A percentile compares a stretch with the other conserved stretches of the same genome.
Evolutionary conservation across 92 coral and sea anemone species (phyloP).

Genomic region (Bergia sp.): DNA sequence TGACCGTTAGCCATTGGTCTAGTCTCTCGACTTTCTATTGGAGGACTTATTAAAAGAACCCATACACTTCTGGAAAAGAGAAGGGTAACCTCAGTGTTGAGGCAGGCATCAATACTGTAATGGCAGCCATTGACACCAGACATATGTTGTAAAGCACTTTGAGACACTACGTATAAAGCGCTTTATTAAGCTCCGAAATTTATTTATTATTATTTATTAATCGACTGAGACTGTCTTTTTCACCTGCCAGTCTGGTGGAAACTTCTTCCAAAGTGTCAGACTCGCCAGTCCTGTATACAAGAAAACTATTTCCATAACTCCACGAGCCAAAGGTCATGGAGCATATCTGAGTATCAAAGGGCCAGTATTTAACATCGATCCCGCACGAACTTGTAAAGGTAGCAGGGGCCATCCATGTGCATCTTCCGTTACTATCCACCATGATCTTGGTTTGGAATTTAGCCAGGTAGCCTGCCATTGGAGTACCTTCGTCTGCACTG

Average conservation of each 20-base stretch:
- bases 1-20: too few relatives aligned
- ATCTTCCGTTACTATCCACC: conserved; percentile 66
- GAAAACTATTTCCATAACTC: conserved; percentile 68
- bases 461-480: conserved; percentile 77
- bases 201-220: too few relatives aligned
- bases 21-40: too few relatives aligned
- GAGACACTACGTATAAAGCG: too few relatives aligned
- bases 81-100: too few relatives aligned
- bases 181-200: too few relatives aligned
- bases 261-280: conserved; percentile 21
- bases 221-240: background rate
- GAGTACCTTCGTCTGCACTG: conserved; percentile 73
- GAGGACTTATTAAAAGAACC: too few relatives aligned
- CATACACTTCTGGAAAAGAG: too few relatives aligned
- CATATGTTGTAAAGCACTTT: too few relatives aligned
- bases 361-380: conserved; percentile 73
- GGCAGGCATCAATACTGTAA: too few relatives aligned
- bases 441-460: conserved; percentile 86
- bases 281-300: conserved; percentile 7
- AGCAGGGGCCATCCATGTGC: conserved; percentile 92
- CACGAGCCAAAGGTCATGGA: conserved; percentile 85
- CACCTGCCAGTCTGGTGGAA: conserved; percentile 11
- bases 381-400: conserved; percentile 87
- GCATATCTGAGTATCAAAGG: conserved; percentile 79
- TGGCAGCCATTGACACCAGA: too few relatives aligned